Percentiles rank a stretch among this genome's conserved stretches.
phyloP scores from a whole-genome alignment of 1,140 invertebrate species.

The Mya arenaria region DNA sequence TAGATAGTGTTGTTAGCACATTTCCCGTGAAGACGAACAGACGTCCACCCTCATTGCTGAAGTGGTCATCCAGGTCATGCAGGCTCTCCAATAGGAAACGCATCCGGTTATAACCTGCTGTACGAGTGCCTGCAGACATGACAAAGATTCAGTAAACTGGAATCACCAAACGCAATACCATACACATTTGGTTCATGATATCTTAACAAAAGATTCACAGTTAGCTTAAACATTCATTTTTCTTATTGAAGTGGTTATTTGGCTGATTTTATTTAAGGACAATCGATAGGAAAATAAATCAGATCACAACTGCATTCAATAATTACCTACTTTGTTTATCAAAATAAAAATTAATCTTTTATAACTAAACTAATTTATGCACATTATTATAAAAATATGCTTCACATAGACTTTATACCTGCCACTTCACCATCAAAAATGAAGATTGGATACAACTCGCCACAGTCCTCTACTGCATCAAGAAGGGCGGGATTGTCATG shows the following conservation, averaged over 20 bases:
- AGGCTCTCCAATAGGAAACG: constrained; percentile 77
- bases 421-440: constrained; percentile 89
- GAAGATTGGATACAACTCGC: constrained; percentile 85
- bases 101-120: constrained; percentile 87
- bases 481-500: constrained; percentile 89
- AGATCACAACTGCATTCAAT: no score
- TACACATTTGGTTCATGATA: no score
- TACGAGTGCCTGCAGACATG: constrained; percentile 82
- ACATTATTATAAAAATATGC: no score
- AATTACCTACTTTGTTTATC: no score
- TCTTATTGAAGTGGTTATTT: no score
- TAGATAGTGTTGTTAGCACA: constrained; percentile 82
- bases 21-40: constrained; percentile 82
- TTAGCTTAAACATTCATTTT: no score
- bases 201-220: no score
- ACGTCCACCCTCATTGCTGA: constrained; percentile 68
- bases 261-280: no score
- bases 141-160: no score
- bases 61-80: constrained; percentile 71
- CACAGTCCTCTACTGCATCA: constrained; percentile 82
- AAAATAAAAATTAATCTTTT: no score
- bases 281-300: background rate
- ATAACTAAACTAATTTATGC: no score
- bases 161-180: no score
- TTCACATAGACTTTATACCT: constrained; percentile 76